phyloP scores from a whole-genome alignment of 2,888 invertebrate genomes.

The Kuschelorhynchus macadamiae region DNA sequence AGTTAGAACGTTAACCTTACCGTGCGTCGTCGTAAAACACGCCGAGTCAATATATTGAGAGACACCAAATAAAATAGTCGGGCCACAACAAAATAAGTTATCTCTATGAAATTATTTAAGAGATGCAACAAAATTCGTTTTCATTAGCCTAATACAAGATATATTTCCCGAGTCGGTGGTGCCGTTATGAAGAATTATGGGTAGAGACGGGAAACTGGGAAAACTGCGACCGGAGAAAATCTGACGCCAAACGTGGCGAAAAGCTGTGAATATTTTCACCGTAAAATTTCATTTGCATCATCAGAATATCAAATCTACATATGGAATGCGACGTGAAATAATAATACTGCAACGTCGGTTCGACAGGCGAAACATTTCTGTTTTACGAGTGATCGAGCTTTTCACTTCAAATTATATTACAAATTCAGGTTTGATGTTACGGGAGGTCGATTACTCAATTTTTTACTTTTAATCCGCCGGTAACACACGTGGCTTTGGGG shows the following conservation, averaged over 20 bases:
- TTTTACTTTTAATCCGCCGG: no score
- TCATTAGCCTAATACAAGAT: constrained; percentile 49
- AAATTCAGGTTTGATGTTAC: no score
- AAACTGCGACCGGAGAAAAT: constrained; percentile 28
- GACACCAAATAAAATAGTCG: no score
- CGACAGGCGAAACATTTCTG: constrained; percentile 30
- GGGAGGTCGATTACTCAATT: no score
- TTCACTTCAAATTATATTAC: no score
- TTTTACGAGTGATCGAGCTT: constrained; percentile 20
- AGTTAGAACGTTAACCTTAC: no score
- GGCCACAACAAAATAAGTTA: constrained; percentile 16
- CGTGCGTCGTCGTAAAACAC: no score
- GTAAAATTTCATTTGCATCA: constrained; percentile 46
- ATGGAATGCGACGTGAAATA: constrained; percentile 26
- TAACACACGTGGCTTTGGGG: no score
- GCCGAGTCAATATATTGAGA: no score
- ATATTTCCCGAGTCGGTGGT: constrained; percentile 38
- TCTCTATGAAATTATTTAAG: constrained; percentile 24
- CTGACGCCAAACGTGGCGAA: constrained; percentile 24
- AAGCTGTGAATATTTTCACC: constrained; percentile 27
- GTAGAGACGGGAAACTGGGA: constrained; percentile 18
- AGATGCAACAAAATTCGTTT: constrained; percentile 46
- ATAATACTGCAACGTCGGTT: constrained; percentile 19
- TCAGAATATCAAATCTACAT: constrained; percentile 43
- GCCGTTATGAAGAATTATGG: constrained; percentile 36